phyloP scores from a whole-genome alignment of 2,113 vertebrate species.

The Amphilophus citrinellus region DNA sequence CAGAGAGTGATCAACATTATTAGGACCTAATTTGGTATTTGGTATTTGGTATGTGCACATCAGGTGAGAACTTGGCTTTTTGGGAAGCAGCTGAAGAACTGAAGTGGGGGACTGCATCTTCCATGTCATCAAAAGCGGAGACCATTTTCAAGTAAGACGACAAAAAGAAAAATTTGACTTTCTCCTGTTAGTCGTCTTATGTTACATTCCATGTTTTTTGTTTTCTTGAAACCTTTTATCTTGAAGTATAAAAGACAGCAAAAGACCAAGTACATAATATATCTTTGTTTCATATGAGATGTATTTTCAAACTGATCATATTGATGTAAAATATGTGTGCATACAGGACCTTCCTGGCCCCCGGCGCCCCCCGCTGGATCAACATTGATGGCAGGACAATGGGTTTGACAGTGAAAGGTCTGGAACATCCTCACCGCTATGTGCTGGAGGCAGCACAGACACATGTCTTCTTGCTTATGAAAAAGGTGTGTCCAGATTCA shows the following conservation, averaged over 20 bases:
- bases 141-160: slow-evolving; percentile 91
- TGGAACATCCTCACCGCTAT: slow-evolving; percentile 93
- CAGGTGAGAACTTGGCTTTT: slow-evolving; percentile 97
- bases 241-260: not conserved
- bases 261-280: not conserved
- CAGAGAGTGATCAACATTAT: not conserved
- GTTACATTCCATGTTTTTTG: not conserved
- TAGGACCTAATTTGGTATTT: not conserved
- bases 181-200: not conserved
- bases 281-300: not conserved
- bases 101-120: slow-evolving; percentile 91
- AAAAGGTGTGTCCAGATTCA: slow-evolving; percentile 85
- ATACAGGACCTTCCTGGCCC: slow-evolving; percentile 91
- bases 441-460: slow-evolving; percentile 96
- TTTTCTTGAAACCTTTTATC: not conserved
- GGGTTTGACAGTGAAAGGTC: slow-evolving; percentile 94
- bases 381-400: slow-evolving; percentile 98
- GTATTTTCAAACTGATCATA: not conserved
- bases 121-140: slow-evolving; percentile 92
- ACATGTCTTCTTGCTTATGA: slow-evolving; percentile 99
- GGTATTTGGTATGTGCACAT: not conserved
- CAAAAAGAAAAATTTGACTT: not conserved
- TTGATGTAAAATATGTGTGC: not conserved
- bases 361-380: slow-evolving; percentile 95
- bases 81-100: slow-evolving; percentile 99